These are phyloP conservation scores for Sturnira hondurensis DNA, from an alignment of 2,113 vertebrate genomes.

Conservation along the genomic window DNA sequence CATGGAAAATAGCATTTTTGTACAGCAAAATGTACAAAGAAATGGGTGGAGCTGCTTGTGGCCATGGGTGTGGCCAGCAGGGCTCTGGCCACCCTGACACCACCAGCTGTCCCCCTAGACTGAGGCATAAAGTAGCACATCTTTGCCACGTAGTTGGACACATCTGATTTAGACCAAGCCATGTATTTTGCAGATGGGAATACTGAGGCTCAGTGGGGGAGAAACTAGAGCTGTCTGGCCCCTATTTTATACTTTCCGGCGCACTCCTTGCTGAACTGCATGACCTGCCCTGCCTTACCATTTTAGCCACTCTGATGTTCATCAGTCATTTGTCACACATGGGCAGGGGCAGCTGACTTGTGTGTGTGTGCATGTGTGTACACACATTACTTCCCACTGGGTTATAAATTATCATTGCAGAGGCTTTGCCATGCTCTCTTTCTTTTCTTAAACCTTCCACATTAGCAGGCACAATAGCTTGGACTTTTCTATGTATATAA, in stretches of 20 bases:
- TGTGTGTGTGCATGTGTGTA: background rate
- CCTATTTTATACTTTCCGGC: too few relatives aligned
- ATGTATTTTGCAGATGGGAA: background rate
- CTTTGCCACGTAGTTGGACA: background rate
- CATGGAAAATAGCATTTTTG: background rate
- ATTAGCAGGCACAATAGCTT: background rate
- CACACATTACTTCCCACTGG: background rate
- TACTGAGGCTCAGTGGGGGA: background rate
- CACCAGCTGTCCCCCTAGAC: background rate
- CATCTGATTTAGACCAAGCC: background rate
- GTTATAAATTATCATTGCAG: background rate
- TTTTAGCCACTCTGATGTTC: background rate
- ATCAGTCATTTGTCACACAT: background rate
- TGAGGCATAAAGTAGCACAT: background rate
- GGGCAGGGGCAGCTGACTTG: background rate
- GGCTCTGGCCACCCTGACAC: background rate
- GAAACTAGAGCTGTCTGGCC: background rate
- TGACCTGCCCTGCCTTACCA: background rate
- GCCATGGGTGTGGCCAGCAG: background rate
- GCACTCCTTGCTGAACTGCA: rapidly evolving
- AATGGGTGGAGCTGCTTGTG: background rate
- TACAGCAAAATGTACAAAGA: background rate
- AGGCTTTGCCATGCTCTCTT: background rate
- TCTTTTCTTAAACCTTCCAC: background rate
- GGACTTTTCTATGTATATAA: background rate